Evolutionary conservation across 2,888 invertebrate genomes (phyloP).

Genomic region (Minunthozetes semirufus): DNA sequence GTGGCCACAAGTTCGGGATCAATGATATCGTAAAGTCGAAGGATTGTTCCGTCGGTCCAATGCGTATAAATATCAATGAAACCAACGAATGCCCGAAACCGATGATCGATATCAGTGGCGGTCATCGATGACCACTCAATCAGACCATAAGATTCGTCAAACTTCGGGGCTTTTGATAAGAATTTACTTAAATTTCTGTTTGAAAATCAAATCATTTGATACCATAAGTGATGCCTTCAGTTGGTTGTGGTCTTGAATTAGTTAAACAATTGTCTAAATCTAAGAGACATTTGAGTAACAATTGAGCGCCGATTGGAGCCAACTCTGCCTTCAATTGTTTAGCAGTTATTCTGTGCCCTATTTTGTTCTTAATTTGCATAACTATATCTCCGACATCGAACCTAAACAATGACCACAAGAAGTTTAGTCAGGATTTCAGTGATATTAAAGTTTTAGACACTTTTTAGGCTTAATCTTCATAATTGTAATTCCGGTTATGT

Average conservation of each 20-base stretch:
- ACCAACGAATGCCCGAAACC: conserved; percentile 36
- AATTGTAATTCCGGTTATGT: conserved; percentile 71
- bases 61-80: conserved; percentile 33
- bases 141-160: conserved; percentile 42
- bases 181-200: neutral
- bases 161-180: conserved; percentile 46
- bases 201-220: neutral
- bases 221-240: conserved; percentile 57
- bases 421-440: neutral
- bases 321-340: conserved; percentile 60
- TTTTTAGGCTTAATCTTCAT: conserved; percentile 63
- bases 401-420: neutral
- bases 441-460: conserved; percentile 7
- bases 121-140: conserved; percentile 47
- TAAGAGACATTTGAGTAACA: conserved; percentile 46
- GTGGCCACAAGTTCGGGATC: conserved; percentile 35
- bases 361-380: conserved; percentile 35
- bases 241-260: conserved; percentile 58
- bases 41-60: conserved; percentile 40
- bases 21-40: conserved; percentile 43
- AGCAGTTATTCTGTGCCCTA: conserved; percentile 48
- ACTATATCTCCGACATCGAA: conserved; percentile 43
- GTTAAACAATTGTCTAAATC: conserved; percentile 57
- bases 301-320: conserved; percentile 61
- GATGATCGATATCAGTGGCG: conserved; percentile 28